Evolutionary conservation across 2,888 invertebrate genomes (phyloP), one percentile per base, ranked within the genome.

Genomic region (Masnerella sp.): DNA sequence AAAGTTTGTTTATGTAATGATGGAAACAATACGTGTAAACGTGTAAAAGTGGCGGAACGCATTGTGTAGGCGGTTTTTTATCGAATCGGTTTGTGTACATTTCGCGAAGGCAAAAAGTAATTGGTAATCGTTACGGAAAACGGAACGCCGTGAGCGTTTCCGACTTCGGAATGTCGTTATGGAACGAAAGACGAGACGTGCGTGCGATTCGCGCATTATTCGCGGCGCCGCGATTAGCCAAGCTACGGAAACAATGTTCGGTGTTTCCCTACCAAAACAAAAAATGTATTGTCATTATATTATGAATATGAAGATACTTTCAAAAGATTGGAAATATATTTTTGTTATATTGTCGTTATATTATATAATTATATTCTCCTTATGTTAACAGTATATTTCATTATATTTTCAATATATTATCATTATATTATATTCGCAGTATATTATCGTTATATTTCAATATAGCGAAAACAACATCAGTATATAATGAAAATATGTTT

Each of bases 151-250:
- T 17, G 25, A 58, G 25, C 58, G 30, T 51, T 68, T 68, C 68
- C 68, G 51, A 59, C 14, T 45, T 68, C 11, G 22, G 51, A 58
- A 68, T 68, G 38, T 59, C 42, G 40, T 56, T 49, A 58, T 51
- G 68, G 59, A 68, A 68, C 58, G 59, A 68, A 68, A 59, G 68
- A 59, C 51, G 58, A 58, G 36, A 51, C 59, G 59, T 59, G 58
- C 51, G 43, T 51, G 43, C 49, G 51, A 67, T 49, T 67, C 34
- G 67, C 49, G 58, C 52, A 45, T 68, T 68, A 68, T 68, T 43
- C 34, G 42, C 43, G 18, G 59, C 47, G n/a, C 43, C 40, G 59
- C 30, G 68, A 68, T 68, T 68, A 51, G 30, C 18, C 59, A 59
- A 59, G 58, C 40, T 59, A 56, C 42, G 49, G 56, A 56, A 67